Base-by-base conservation (phyloP, 92 coral and sea anemone genomes). In the Anthopleura xanthogrammica region DNA sequence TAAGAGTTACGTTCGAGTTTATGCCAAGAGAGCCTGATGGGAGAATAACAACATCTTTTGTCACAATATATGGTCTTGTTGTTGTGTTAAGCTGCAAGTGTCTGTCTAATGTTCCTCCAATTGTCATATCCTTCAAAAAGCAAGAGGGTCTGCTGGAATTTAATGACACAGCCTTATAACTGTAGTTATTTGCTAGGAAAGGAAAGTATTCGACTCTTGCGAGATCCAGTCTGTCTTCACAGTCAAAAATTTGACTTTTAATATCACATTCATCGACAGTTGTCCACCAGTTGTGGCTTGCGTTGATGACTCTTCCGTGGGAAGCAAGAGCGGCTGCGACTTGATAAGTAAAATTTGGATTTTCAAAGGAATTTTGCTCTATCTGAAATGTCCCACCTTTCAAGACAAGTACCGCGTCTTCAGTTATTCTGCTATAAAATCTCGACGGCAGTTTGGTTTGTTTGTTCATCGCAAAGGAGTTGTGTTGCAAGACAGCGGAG, bases 281-380 rank as follows among this genome's bases (percentile, higher is more conserved):
- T 7, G 89, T 89, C 89, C 89, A 89, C 92, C 92, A 89, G 70
- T 89, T 89, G 20, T 48, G 39, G 52, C 75, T 76, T 1, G 86
- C 92, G 41, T 75, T 81, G 40, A 89, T 56, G 24, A 12, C 70
- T 4, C 43, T 41, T 50, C 70, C n/a, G 40, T 54, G 57, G 77
- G 76, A 75, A 50, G 36, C 41, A 54, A 56, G 84, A 29, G 65
- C n/a, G 19, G 91, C 82, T 2, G 84, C 50, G 50, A 46, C 50
- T 46, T 46, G 50, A 46, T 46, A 46, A 9, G 5, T 46, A 46
- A 46, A 46, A 9, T 46, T 46, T 5, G 50, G 50, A 46, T 46
- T 46, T 46, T 46, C 50, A 6, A 46, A 46, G 50, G 50, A 46
- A 46, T 46, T 46, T 5, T 46, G 50, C 50, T 5, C 50, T 46